Base-by-base conservation (phyloP, 2,888 invertebrate species). In the Clunio marinus region DNA sequence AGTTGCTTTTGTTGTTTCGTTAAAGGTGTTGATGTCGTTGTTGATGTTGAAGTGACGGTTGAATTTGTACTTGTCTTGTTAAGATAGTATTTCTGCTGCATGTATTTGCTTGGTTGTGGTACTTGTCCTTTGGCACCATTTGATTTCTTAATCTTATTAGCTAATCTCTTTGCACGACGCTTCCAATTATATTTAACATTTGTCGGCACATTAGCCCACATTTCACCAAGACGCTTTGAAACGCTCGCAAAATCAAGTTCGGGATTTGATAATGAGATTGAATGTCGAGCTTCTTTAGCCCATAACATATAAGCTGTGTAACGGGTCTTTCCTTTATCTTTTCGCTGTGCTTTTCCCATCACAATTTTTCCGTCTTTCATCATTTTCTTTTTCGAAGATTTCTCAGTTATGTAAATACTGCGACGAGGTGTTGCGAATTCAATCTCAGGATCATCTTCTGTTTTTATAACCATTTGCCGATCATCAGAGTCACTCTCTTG, bases 271-370 rank as follows among this genome's bases (percentile, higher is more conserved):
- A 85, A 82, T 28, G 89, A 80, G 69, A 91, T 81, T 72, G 88
- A 87, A 70, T 88, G 87, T 45, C 93, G 83, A 17, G 89, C 85
- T 73, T 91, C 91, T 72, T 90, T 88, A 0, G 93, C 90, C 93
- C 93, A 95, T 75, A 94, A 81, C 86, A 92, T 93, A 78, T 94
- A 95, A 0, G 94, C 94, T 0, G 94, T 93, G 71, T 88, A 88
- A 63, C 91, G 83, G 0, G 88, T 84, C 78, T 88, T 89, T 25
- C 89, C 89, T 81, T 89, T 90, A 73, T 89, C 89, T 73, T 91
- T 91, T 32, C 91, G 80, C 72, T 88, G 88, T 0, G 88, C 83
- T 75, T 91, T 91, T 63, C 86, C 84, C 57, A 86, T 84, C 78
- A 65, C 84, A 83, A 70, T 80, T 82, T 81, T 81, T 15, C 83